Percentiles rank a stretch among this genome's conserved stretches.
phyloP scores from a whole-genome alignment of 1,140 invertebrate species.

The Spodoptera litura region DNA sequence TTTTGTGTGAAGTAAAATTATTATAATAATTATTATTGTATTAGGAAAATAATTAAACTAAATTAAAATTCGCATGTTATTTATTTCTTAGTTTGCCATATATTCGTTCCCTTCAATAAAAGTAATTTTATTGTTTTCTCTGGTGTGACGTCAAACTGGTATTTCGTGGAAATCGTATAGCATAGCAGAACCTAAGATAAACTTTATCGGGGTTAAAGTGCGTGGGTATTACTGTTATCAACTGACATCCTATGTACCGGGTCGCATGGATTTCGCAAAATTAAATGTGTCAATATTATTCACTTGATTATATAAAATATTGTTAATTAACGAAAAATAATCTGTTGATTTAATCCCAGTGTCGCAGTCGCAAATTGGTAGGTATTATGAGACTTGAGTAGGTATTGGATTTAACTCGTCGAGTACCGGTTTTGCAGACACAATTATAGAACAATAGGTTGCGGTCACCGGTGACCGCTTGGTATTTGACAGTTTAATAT shows the following conservation, averaged over 20 bases:
- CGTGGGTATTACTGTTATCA: constrained; percentile 52
- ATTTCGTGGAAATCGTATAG: constrained; percentile 52
- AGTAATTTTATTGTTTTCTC: not conserved
- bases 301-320: no score
- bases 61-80: constrained; percentile 19
- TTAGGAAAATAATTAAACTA: constrained; percentile 15
- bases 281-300: not conserved
- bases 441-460: no score
- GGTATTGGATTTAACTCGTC: no score
- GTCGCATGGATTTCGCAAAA: constrained; percentile 18
- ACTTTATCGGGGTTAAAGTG: constrained; percentile 52
- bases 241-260: not conserved
- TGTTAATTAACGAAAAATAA: no score
- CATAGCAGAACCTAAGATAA: constrained; percentile 50
- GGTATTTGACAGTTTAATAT: no score
- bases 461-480: no score
- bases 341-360: no score
- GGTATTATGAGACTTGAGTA: no score
- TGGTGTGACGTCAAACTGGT: not conserved
- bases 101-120: not conserved
- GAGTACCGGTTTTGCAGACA: no score
- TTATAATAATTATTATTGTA: constrained; percentile 31
- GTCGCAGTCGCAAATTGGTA: no score
- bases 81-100: not conserved
- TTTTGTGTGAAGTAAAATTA: constrained; percentile 43